A percentile compares a stretch with the other conserved stretches of the same genome.
Evolutionary conservation across 64 coral and sea anemone species (phyloP).

Genomic region (Astreopora myriophthalma): DNA sequence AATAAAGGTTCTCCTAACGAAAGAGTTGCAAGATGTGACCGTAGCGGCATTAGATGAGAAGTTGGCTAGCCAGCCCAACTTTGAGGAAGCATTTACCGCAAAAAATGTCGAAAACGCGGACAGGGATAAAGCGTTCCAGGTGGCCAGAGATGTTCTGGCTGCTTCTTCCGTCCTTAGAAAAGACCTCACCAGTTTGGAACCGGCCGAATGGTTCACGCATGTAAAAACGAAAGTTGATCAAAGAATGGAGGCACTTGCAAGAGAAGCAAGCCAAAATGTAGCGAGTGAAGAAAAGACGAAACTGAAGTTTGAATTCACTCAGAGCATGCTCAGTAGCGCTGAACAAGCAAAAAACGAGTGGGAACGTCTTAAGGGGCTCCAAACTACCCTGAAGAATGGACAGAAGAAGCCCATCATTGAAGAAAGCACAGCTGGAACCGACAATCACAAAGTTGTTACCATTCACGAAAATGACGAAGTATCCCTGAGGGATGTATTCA

Average conservation of each 20-base stretch:
- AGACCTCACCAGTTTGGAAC: not conserved
- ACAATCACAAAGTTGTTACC: not conserved
- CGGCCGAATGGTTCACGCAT: not conserved
- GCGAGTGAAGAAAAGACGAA: not conserved
- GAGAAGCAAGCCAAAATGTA: not conserved
- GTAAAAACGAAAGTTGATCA: not conserved
- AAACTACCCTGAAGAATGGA: not conserved
- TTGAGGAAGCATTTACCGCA: not conserved
- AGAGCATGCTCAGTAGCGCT: slow-evolving; percentile 25
- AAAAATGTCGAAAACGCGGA: not conserved
- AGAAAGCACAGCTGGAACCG: not conserved
- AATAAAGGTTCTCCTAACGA: not conserved
- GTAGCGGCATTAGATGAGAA: slow-evolving; percentile 2
- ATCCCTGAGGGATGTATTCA: slow-evolving; percentile 13
- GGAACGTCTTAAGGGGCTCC: not conserved
- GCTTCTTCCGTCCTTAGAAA: not conserved
- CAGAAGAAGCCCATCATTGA: not conserved
- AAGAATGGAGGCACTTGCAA: not conserved
- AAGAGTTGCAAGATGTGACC: not conserved
- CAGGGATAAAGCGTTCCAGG: not conserved
- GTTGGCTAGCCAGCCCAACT: slow-evolving; percentile 6
- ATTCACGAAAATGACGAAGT: slow-evolving; percentile 49
- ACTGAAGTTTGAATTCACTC: slow-evolving; percentile 24
- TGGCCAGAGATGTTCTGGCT: slow-evolving; percentile 11
- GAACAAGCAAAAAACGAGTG: slow-evolving; percentile 9